Percentiles rank a stretch among this genome's conserved stretches.
Evolutionary conservation across 2,797 vertebrate species (phyloP).

Genomic region (Fratercula arctica): DNA sequence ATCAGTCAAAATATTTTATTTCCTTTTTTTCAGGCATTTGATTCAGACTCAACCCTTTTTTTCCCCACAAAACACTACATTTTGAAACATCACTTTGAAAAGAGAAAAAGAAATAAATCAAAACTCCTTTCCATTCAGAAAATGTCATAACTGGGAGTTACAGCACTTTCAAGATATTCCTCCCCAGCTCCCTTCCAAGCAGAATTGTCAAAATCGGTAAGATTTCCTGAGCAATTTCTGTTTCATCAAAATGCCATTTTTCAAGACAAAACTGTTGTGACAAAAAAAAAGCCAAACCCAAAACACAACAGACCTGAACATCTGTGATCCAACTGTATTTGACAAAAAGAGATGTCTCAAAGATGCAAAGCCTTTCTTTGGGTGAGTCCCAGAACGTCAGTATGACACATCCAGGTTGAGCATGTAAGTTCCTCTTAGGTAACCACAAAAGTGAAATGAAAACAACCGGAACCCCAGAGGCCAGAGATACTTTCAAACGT

Average conservation of each 20-base stretch:
- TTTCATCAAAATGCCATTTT: constrained; percentile 48
- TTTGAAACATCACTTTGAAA: constrained; percentile 35
- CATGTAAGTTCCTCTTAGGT: constrained; percentile 1
- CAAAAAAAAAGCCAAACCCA: background rate
- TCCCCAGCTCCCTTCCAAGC: constrained; percentile 19
- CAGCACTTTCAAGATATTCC: constrained; percentile 15
- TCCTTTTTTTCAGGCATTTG: background rate
- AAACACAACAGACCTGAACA: background rate
- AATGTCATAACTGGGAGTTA: constrained; percentile 30
- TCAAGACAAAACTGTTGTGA: constrained; percentile 31
- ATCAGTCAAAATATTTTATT: constrained; percentile 30
- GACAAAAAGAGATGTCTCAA: background rate
- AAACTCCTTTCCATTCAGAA: constrained; percentile 34
- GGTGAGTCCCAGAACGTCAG: background rate
- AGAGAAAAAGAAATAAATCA: constrained; percentile 31
- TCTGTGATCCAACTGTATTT: constrained; percentile 17
- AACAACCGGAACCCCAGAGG: background rate
- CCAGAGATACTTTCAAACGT: background rate
- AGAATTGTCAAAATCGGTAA: constrained; percentile 21
- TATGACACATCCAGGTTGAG: constrained; percentile 33
- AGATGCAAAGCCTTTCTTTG: background rate
- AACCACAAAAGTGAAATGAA: background rate
- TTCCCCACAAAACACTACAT: background rate
- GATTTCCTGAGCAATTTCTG: constrained; percentile 37
- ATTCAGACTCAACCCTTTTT: background rate